These are phyloP conservation scores for Onychomys arenicola DNA, from an alignment of 2,797 vertebrate species.

Conservation along the genomic window DNA sequence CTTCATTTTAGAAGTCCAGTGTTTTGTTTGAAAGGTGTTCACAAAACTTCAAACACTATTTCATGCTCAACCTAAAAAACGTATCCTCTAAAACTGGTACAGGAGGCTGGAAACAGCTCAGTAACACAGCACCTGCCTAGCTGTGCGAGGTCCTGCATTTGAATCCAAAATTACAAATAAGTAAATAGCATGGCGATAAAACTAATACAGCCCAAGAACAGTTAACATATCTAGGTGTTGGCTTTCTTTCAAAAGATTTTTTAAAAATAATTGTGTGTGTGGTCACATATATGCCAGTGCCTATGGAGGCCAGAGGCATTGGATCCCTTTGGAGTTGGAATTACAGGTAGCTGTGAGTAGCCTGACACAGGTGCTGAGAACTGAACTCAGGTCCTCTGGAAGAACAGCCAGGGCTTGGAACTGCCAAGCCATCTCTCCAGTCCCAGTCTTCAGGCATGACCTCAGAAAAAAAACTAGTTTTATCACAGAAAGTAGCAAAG, in stretches of 20 bases:
- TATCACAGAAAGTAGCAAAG: constrained; percentile 53
- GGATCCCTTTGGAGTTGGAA: background rate
- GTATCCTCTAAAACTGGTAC: constrained; percentile 35
- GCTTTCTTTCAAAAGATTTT: background rate
- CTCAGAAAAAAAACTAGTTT: constrained; percentile 47
- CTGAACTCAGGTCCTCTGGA: background rate
- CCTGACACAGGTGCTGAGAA: background rate
- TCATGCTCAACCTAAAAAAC: constrained; percentile 21
- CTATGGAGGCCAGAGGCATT: background rate
- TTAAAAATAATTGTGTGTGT: background rate
- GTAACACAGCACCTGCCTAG: background rate
- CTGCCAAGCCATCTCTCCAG: background rate
- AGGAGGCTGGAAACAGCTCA: background rate
- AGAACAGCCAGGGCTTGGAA: background rate
- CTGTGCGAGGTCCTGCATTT: background rate
- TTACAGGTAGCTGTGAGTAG: background rate
- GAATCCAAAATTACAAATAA: background rate
- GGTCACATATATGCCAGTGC: background rate
- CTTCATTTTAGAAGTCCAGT: constrained; percentile 54
- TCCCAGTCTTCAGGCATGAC: background rate
- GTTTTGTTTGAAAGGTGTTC: constrained; percentile 18
- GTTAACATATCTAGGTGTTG: constrained; percentile 41
- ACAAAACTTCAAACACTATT: constrained; percentile 43
- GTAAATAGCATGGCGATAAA: background rate
- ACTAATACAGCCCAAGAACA: constrained; percentile 9